Evolutionary conservation across 1,140 invertebrate genomes (phyloP), one percentile per base, ranked within the genome.

Genomic region (Heliconius himera): DNA sequence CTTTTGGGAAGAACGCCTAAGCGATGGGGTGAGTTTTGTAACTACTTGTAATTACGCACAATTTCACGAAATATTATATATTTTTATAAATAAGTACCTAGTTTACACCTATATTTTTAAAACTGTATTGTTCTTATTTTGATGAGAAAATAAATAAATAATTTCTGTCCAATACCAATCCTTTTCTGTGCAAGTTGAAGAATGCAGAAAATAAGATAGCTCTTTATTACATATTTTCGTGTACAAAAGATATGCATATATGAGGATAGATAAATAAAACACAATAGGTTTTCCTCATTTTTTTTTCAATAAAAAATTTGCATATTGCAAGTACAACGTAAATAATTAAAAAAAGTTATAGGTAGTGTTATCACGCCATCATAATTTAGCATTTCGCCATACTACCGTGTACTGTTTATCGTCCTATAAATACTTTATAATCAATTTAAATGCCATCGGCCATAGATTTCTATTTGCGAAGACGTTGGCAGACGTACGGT

Each of bases 21-120:
- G 88, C 96, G 96, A 95, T 98, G 97, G 97, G 96, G 97, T 98
- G 95, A 96, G 96, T 95, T 13, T 66, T 66, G 8, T 29, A n/a
- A n/a, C n/a, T n/a, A 5, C 16, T 66, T 56, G 41, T 16, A 46
- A 46, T 46, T 46, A 46, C 41, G 41, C 4, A 46, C 16, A 41
- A 13, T 41, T 41, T 13, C 41, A 41, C 11, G 41, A 41, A 46
- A 46, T 46, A 46, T 46, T 5, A 0, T 46, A 16, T 36, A 46
- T 16, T 46, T 16, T 16, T 16, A 4, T 16, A 46, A 46, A 46
- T 13, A 46, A 4, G 41, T 46, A 36, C 0, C 33, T 36, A 46
- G 41, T 46, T 46, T 16, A 16, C 4, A 46, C 3, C 41, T 46
- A 13, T 46, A 16, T 46, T 46, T 46, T 16, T 16, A 16, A 46